Base-by-base conservation (phyloP, 2,888 invertebrate genomes). In the Drosophila demipolita region DNA sequence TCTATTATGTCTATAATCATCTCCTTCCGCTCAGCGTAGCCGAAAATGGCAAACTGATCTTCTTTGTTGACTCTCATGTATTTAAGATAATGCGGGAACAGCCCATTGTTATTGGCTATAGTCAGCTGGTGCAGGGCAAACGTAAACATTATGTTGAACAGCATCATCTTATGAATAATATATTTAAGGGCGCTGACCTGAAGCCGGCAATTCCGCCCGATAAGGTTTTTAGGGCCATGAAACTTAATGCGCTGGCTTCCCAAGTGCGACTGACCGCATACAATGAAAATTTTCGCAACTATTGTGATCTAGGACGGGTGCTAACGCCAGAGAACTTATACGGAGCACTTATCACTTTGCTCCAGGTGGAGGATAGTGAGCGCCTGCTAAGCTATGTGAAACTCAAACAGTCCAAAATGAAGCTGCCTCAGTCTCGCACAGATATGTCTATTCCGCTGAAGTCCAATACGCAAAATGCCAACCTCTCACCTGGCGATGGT, bases 321-420 rank as follows among this genome's bases (percentile, higher is more conserved):
- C 58, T 91, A 0, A 89, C 89, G 2, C 78, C 65, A 15, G 36
- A 66, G 8, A 91, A 89, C 61, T 45, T 91, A 1, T 42, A 60
- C 26, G 80, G 80, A 0, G 73, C 84, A 0, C 53, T 91, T 6
- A 69, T 73, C 4, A 83, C 82, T 0, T 32, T 92, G 38, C 64
- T 93, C 4, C 88, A 92, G 70, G 87, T 93, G 52, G 93, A 93
- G 73, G 93, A 93, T 62, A 74, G 90, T 35, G 90, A 91, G 38
- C 74, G 69, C 0, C 32, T 91, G 67, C 77, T 79, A 42, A 76
- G 82, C 32, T 91, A 90, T 73, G 29, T 78, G 20, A 62, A 57
- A 0, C 72, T 90, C 0, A 77, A 81, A 40, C 90, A 91, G 54
- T 69, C 77, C 36, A 82, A 90, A 57, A 73, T 84, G 58, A 80